phyloP scores from a whole-genome alignment of 2,113 vertebrate genomes.

The Pollimyrus isidori region DNA sequence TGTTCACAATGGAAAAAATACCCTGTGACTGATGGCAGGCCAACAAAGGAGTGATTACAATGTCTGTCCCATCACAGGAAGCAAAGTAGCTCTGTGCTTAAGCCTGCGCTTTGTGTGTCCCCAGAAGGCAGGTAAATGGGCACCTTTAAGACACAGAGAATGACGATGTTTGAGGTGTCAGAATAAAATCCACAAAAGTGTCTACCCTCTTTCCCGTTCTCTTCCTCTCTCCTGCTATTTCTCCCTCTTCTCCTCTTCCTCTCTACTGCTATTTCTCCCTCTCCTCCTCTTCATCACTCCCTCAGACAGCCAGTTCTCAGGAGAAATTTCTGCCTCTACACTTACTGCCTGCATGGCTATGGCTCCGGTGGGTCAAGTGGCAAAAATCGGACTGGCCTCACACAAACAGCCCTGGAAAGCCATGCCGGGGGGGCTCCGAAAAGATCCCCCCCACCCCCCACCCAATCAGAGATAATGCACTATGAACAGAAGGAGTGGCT shows the following conservation, averaged over 20 bases:
- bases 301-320: constrained; percentile 54
- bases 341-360: constrained; percentile 63
- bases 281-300: not conserved
- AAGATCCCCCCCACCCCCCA: constrained; percentile 28
- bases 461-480: constrained; percentile 4
- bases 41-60: not conserved
- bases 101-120: not conserved
- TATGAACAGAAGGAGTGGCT: not conserved
- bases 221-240: not conserved
- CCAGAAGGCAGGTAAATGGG: not conserved
- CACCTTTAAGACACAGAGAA: not conserved
- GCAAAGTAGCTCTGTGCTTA: not conserved
- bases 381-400: constrained; percentile 75
- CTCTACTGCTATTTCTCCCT: not conserved
- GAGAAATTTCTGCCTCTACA: constrained; percentile 64
- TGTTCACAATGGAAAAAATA: not conserved
- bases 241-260: not conserved
- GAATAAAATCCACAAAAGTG: not conserved
- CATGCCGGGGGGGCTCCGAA: constrained; percentile 58
- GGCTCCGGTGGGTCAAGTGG: constrained; percentile 79
- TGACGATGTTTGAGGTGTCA: not conserved
- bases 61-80: not conserved
- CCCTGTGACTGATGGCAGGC: not conserved
- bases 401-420: constrained; percentile 81
- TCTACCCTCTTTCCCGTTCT: not conserved